These are phyloP conservation scores for Rallus crepitans DNA, from an alignment of 2,797 vertebrate genomes.

Conservation along the genomic window DNA sequence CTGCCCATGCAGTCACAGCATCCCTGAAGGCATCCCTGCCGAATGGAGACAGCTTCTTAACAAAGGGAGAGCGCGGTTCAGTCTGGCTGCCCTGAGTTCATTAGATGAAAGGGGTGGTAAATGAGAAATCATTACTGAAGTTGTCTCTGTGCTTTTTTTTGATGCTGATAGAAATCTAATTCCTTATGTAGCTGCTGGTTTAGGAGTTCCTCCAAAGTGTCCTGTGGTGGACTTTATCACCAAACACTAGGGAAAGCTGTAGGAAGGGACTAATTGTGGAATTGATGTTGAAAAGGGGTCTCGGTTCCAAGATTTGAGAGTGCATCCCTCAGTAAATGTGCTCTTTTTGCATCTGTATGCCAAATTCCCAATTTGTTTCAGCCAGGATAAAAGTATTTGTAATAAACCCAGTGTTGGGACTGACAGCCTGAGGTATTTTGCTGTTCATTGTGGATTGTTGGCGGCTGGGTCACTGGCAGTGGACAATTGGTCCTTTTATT, in stretches of 20 bases:
- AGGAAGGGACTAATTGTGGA: neutral
- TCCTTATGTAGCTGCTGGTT: neutral
- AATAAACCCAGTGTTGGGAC: neutral
- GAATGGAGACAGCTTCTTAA: neutral
- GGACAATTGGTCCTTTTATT: constrained; percentile 21
- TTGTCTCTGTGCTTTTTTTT: too few species aligned
- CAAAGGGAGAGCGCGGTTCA: neutral
- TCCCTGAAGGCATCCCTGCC: neutral
- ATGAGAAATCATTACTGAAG: neutral
- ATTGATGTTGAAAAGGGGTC: neutral
- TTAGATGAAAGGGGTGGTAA: neutral
- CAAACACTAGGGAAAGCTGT: neutral
- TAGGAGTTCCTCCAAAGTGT: neutral
- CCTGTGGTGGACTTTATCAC: neutral
- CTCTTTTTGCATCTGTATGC: neutral
- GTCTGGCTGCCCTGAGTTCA: neutral
- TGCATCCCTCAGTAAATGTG: neutral
- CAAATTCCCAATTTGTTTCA: neutral
- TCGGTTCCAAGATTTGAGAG: neutral
- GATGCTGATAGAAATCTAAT: neutral
- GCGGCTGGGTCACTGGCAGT: neutral
- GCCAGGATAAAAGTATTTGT: neutral
- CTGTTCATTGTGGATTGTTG: neutral
- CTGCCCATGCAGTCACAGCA: neutral
- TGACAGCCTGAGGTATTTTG: neutral